Conservation (phyloP, 2,797 vertebrate species). For the Neopelma chrysocephalum region DNA sequence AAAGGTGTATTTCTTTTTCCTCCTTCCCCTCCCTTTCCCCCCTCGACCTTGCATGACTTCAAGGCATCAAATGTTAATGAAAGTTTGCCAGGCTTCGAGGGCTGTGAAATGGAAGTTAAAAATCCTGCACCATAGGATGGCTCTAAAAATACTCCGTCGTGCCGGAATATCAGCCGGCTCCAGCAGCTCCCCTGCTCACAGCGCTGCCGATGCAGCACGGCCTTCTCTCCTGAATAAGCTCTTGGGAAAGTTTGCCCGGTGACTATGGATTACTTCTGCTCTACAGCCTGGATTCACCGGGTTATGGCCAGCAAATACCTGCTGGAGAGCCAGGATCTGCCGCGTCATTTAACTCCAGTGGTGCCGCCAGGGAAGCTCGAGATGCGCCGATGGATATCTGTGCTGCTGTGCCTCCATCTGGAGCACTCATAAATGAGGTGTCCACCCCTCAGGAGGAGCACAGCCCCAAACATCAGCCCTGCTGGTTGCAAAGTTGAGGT, state of each 20-base stretch:
- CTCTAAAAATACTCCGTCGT: slow-evolving; percentile 52
- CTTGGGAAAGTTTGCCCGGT: background rate
- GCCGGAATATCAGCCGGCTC: background rate
- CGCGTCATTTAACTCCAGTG: fast-evolving
- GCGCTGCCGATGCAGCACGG: background rate
- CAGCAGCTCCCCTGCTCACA: slow-evolving; percentile 16
- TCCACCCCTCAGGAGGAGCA: background rate
- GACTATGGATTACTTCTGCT: background rate
- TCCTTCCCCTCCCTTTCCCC: background rate
- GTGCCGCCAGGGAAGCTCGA: background rate
- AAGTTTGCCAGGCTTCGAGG: slow-evolving; percentile 58
- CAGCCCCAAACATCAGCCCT: background rate
- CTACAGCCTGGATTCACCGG: background rate
- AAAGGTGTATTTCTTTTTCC: background rate
- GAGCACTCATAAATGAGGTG: background rate
- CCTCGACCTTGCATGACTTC: slow-evolving; percentile 31
- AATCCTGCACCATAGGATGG: slow-evolving; percentile 48
- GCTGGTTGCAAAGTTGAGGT: background rate
- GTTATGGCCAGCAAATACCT: background rate
- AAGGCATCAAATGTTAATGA: slow-evolving; percentile 64
- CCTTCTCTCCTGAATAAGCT: background rate
- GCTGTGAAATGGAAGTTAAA: slow-evolving; percentile 59
- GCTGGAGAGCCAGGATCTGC: background rate
- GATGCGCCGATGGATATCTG: fast-evolving
- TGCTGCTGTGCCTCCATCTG: background rate